Evolutionary conservation across 2,113 vertebrate genomes (phyloP).

Genomic region (Apteryx mantelli): DNA sequence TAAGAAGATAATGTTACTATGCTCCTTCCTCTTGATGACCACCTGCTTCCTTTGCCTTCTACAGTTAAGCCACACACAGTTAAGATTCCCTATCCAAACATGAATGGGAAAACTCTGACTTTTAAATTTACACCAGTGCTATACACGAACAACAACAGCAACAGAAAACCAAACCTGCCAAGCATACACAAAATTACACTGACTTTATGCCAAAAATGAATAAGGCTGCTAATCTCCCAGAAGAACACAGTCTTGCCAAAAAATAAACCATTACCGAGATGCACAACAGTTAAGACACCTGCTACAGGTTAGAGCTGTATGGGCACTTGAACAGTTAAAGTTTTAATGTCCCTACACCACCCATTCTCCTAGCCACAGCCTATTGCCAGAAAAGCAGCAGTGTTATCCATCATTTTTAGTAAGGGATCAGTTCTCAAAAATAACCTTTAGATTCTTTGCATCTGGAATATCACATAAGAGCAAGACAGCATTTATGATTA

Average conservation of each 20-base stretch:
- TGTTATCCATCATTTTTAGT: not conserved
- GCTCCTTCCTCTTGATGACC: not conserved
- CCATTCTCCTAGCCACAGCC: accelerated
- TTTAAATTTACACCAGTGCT: not conserved
- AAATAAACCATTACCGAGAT: not conserved
- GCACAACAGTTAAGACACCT: not conserved
- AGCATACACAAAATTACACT: accelerated
- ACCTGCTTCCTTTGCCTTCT: constrained; percentile 24
- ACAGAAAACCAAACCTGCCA: not conserved
- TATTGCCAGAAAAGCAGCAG: not conserved
- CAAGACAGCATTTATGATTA: not conserved
- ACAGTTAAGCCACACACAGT: not conserved
- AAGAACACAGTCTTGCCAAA: not conserved
- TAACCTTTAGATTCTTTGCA: not conserved
- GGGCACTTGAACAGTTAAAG: not conserved
- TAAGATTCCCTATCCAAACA: not conserved
- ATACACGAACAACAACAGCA: not conserved
- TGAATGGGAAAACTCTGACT: not conserved
- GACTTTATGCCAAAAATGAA: not conserved
- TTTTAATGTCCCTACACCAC: not conserved
- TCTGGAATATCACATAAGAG: not conserved
- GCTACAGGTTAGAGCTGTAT: accelerated
- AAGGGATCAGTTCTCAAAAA: not conserved
- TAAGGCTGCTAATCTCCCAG: not conserved
- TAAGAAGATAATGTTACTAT: not conserved